Evolutionary conservation across 2,888 invertebrate species (phyloP).

Genomic region (Crepidodera aurea): DNA sequence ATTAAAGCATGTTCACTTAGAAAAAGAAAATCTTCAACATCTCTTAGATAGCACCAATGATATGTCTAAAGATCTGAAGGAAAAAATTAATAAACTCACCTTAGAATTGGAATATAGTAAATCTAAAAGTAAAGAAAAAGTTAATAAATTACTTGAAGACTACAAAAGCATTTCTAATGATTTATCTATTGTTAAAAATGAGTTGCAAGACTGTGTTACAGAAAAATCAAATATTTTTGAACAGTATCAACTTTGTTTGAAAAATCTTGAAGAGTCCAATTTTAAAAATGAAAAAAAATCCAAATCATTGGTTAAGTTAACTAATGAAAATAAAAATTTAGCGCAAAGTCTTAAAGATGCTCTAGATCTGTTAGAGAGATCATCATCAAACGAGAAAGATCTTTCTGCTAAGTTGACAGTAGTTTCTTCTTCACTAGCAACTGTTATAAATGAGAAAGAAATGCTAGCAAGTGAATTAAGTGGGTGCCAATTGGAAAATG

Average conservation of each 20-base stretch:
- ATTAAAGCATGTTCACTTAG: not conserved
- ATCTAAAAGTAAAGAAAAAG: conserved; percentile 12
- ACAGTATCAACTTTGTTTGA: not conserved
- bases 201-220: not conserved
- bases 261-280: not conserved
- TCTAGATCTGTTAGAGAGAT: too few species aligned
- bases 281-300: not conserved
- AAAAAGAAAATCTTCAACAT: not conserved
- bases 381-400: too few species aligned
- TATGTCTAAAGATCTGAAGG: not conserved
- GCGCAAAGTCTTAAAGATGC: too few species aligned
- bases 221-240: not conserved
- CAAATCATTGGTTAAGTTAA: not conserved
- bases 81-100: not conserved
- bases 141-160: conserved; percentile 14
- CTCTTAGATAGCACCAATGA: not conserved
- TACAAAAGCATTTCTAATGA: too few species aligned
- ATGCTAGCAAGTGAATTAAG: not conserved
- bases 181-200: not conserved
- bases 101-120: not conserved
- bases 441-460: not conserved
- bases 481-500: conserved; percentile 6
- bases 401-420: too few species aligned
- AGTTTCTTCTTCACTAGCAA: too few species aligned
- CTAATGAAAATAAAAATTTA: too few species aligned